Evolutionary conservation across 2,797 vertebrate species (phyloP).

Genomic region (Lacerta viridis): DNA sequence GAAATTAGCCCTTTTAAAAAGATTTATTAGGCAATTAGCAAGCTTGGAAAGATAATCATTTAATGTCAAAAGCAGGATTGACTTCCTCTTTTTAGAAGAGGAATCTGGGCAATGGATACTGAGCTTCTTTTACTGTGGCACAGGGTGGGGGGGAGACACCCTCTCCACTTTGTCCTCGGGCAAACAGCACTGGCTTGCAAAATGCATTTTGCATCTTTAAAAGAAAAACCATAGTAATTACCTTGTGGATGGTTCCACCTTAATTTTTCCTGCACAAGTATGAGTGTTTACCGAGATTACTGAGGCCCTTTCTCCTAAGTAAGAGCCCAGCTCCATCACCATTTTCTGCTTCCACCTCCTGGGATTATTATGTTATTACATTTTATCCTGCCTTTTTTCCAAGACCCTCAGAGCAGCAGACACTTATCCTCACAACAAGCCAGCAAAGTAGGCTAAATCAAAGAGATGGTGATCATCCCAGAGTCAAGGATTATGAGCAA

Average conservation of each 20-base stretch:
- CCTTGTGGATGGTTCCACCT: not conserved
- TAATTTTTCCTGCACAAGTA: not conserved
- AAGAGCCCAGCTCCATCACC: not conserved
- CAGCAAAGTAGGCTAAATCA: no score
- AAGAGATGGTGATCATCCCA: not conserved
- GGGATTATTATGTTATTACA: not conserved
- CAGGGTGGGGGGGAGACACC: not conserved
- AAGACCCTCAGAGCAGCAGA: not conserved
- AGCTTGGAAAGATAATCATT: constrained; percentile 36
- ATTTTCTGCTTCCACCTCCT: not conserved
- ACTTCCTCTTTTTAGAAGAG: constrained; percentile 3
- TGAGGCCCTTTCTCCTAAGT: not conserved
- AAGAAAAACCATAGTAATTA: constrained; percentile 19
- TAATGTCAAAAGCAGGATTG: constrained; percentile 13
- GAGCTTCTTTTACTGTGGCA: not conserved
- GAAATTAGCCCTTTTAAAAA: constrained; percentile 42
- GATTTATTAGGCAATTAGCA: constrained; percentile 51
- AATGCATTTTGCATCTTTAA: constrained; percentile 9
- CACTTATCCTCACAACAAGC: not conserved
- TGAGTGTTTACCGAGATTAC: not conserved
- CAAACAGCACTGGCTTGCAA: not conserved
- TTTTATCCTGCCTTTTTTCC: not conserved
- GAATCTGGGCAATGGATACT: not conserved
- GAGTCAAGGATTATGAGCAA: not conserved
- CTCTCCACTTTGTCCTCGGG: not conserved